A percentile compares a stretch with the other conserved stretches of the same genome.
Conservation (phyloP, 2,113 vertebrate genomes). For the Gnathochromis pfefferi region DNA sequence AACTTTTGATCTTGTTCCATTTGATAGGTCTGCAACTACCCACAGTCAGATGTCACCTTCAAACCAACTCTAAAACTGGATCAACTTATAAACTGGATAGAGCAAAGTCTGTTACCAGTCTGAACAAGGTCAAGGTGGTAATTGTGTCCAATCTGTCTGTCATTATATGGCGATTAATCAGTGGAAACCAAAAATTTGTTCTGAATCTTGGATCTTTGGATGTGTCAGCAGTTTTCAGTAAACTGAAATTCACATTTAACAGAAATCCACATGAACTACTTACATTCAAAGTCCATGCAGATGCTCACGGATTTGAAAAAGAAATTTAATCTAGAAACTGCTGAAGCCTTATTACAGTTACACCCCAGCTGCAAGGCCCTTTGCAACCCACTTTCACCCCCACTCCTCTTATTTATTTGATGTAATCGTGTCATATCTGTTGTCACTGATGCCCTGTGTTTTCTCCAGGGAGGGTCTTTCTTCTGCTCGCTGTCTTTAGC, state of each 20-base stretch:
- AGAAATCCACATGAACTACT: background rate
- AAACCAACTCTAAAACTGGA: background rate
- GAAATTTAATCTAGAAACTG: background rate
- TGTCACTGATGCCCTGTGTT: background rate
- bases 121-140: background rate
- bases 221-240: rapidly evolving
- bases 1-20: background rate
- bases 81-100: background rate
- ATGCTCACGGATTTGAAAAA: background rate
- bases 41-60: background rate
- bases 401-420: background rate
- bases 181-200: background rate
- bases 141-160: background rate
- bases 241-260: background rate
- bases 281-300: background rate
- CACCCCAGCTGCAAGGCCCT: background rate
- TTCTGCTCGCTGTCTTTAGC: background rate
- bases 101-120: background rate
- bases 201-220: background rate
- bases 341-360: background rate
- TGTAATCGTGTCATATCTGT: background rate
- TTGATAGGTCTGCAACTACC: background rate
- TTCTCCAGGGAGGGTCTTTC: background rate
- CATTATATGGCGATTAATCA: background rate
- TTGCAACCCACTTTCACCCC: background rate